Conservation (phyloP, 2,113 vertebrate genomes). For the Clarias macrocephalus region DNA sequence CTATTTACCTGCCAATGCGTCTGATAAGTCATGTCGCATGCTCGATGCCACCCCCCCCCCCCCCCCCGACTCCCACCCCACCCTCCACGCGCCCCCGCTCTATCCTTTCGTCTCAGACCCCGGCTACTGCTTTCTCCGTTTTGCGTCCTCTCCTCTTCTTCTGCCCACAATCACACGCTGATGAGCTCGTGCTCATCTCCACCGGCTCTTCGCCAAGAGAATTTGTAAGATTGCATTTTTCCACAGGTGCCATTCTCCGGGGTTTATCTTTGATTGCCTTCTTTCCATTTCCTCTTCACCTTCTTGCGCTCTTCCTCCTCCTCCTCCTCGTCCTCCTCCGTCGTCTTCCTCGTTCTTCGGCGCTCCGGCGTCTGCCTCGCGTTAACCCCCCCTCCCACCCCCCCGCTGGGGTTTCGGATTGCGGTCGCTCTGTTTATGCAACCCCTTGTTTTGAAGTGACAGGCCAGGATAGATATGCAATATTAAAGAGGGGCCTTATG, state of each 20-base stretch:
- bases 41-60: conserved; percentile 39
- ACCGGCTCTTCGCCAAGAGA: conserved; percentile 65
- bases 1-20: conserved; percentile 88
- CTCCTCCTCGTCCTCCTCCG: conserved; percentile 2
- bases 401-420: conserved; percentile 83
- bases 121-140: background rate
- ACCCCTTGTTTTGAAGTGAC: conserved; percentile 96
- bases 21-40: conserved; percentile 79
- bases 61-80: too few relatives aligned
- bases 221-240: conserved; percentile 79
- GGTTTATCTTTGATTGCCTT: conserved; percentile 71
- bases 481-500: conserved; percentile 99
- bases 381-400: background rate
- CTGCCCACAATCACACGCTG: conserved; percentile 82
- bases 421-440: conserved; percentile 92
- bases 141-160: conserved; percentile 33
- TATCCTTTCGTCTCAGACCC: conserved; percentile 31
- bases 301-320: conserved; percentile 13
- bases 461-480: conserved; percentile 97
- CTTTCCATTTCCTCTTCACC: conserved; percentile 56
- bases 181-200: conserved; percentile 71
- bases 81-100: conserved; percentile 51
- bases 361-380: conserved; percentile 31
- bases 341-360: conserved; percentile 48
- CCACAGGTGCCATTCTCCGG: conserved; percentile 79